These are phyloP conservation scores for Machaerirhynchus nigripectus DNA, from an alignment of 2,113 vertebrate species.

Conservation along the genomic window DNA sequence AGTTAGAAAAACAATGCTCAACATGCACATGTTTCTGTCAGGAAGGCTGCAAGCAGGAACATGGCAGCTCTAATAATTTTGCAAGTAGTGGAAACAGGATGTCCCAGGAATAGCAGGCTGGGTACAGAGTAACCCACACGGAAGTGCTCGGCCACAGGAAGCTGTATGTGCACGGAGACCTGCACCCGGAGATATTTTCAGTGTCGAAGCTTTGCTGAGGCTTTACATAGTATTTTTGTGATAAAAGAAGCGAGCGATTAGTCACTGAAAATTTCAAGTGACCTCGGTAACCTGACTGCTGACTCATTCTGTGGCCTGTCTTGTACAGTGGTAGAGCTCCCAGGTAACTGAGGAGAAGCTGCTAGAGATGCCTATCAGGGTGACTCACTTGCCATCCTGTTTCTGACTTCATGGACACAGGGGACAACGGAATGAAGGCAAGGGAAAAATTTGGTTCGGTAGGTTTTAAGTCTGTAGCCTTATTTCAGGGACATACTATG, in stretches of 20 bases:
- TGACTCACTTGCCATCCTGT: neutral
- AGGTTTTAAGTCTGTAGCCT: neutral
- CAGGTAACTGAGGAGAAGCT: neutral
- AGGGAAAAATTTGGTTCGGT: neutral
- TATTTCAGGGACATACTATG: neutral
- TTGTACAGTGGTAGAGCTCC: neutral
- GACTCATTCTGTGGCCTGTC: neutral
- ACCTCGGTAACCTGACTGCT: neutral
- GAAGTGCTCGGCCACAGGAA: neutral
- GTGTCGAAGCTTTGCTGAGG: neutral
- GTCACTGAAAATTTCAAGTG: neutral
- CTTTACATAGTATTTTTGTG: neutral
- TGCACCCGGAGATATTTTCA: neutral
- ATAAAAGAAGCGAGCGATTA: neutral
- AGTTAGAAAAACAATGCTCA: neutral
- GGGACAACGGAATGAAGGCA: neutral
- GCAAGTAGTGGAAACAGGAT: neutral
- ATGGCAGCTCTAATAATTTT: neutral
- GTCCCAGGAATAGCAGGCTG: neutral
- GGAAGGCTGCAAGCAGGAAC: constrained; percentile 12
- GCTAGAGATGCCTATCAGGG: neutral
- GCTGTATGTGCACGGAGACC: neutral
- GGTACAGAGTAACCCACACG: neutral
- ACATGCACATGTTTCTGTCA: neutral
- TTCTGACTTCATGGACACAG: neutral